phyloP scores from a whole-genome alignment of 2,113 vertebrate genomes.

The Gavialis gangeticus region DNA sequence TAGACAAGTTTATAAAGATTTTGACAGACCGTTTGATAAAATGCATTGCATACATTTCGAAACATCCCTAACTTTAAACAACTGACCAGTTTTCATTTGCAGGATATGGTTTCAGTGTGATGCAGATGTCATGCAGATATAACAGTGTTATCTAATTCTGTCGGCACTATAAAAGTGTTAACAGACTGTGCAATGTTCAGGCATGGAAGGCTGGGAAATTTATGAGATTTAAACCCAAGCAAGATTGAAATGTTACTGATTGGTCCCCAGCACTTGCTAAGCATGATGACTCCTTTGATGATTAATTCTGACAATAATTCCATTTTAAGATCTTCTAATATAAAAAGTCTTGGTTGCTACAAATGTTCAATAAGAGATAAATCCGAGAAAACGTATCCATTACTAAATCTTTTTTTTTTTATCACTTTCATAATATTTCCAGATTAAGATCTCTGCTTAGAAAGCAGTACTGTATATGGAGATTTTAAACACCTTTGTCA shows the following conservation, averaged over 20 bases:
- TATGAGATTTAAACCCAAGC: not conserved
- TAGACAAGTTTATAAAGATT: not conserved
- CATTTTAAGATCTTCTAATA: constrained; percentile 53
- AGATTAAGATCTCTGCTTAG: constrained; percentile 34
- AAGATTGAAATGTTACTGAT: not conserved
- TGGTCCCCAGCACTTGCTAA: not conserved
- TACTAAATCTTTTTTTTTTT: constrained; percentile 38
- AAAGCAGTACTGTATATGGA: not conserved
- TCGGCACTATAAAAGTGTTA: not conserved
- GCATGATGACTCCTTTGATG: constrained; percentile 22
- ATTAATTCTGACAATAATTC: constrained; percentile 61
- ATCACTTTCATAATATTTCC: constrained; percentile 20
- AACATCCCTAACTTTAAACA: not conserved
- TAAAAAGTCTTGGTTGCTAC: constrained; percentile 1
- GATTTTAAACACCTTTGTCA: not conserved
- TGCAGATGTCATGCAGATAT: not conserved
- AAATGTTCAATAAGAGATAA: constrained; percentile 53
- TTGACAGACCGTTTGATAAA: not conserved
- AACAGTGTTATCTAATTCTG: fast-evolving
- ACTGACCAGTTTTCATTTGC: not conserved
- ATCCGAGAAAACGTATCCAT: constrained; percentile 12
- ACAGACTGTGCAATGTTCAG: not conserved
- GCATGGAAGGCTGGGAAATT: not conserved
- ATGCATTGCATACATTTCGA: fast-evolving
- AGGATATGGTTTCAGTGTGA: fast-evolving